Percentiles rank a stretch among this genome's conserved stretches.
Evolutionary conservation across 2,797 vertebrate genomes (phyloP).

Genomic region (Enteromius anoplus): DNA sequence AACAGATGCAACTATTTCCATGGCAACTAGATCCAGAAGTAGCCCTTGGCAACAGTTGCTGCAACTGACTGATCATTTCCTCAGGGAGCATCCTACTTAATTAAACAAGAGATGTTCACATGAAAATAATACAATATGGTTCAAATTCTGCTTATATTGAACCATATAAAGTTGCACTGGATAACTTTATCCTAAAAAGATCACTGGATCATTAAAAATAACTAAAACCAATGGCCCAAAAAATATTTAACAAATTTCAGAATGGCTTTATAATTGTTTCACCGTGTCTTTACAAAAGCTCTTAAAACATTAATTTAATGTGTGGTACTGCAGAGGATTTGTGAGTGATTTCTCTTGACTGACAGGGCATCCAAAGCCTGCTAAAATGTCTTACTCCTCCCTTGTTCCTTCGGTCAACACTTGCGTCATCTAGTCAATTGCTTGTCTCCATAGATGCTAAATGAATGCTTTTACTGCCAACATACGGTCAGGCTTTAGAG

Average conservation of each 20-base stretch:
- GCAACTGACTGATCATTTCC: conserved; percentile 34
- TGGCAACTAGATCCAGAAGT: conserved; percentile 74
- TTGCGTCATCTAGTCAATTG: neutral
- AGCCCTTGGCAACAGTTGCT: conserved; percentile 72
- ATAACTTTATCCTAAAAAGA: neutral
- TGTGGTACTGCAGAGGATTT: neutral
- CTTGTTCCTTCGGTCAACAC: neutral
- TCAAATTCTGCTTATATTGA: neutral
- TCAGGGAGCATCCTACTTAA: conserved; percentile 59
- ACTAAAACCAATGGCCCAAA: neutral
- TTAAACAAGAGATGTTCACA: conserved; percentile 50
- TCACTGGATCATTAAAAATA: neutral
- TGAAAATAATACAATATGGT: neutral
- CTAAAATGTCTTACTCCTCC: neutral
- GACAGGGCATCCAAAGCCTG: conserved; percentile 1
- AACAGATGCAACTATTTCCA: conserved; percentile 69
- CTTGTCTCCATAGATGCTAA: neutral
- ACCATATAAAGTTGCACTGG: neutral
- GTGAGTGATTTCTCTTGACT: neutral
- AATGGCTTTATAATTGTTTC: neutral
- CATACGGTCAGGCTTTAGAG: neutral
- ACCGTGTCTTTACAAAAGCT: neutral
- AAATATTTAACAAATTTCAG: neutral
- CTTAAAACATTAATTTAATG: neutral
- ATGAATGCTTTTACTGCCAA: neutral